Base-by-base conservation (phyloP, 2,888 invertebrate genomes). In the Cosmia trapezina region DNA sequence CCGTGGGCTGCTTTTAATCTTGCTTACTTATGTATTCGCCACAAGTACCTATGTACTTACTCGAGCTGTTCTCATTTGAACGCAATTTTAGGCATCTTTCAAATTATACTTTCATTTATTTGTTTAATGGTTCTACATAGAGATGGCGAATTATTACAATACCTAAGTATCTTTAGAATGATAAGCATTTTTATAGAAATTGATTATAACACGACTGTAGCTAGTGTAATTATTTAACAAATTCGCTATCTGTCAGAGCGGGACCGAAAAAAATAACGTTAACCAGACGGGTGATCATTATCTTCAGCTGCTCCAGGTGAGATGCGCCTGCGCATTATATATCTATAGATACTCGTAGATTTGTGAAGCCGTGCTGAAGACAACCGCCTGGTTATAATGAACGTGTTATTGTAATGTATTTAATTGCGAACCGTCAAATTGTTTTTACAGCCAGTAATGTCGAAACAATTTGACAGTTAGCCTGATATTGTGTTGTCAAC, bases 1-100 rank as follows among this genome's bases (percentile, higher is more conserved):
- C 91, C 83, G 83, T 87, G 88, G 88, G 90, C 88, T 89, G 90
- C 89, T 93, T 94, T 94, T 92, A 94, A 94, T 93, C 89, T 92
- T 87, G 91, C 91, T 91, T 89, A 90, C 90, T 91, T 93, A 93
- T 94, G 91, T 94, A 91, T 81, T 76, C 67, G 69, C 53, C 33
- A 45, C 78, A 70, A 83, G 72, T 65, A 79, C 68, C 64, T 85
- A 71, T 76, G 41, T 67, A 79, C 85, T 87, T 67, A 79, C 85
- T 87, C 85, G 83, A 87, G 81, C 73, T 76, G 69, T 45, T 78
- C 74, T 87, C 84, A 76, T 77, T 87, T 76, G 37, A 63, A 67
- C n/a, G 64, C 63, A 75, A 74, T 56, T 76, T 80, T 70, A 62
- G 82, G 60, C 64, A 64, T 78, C 70, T 70, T 65, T 74, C 53